Conservation (phyloP, 2,888 invertebrate species). For the Anarsia innoxiella region DNA sequence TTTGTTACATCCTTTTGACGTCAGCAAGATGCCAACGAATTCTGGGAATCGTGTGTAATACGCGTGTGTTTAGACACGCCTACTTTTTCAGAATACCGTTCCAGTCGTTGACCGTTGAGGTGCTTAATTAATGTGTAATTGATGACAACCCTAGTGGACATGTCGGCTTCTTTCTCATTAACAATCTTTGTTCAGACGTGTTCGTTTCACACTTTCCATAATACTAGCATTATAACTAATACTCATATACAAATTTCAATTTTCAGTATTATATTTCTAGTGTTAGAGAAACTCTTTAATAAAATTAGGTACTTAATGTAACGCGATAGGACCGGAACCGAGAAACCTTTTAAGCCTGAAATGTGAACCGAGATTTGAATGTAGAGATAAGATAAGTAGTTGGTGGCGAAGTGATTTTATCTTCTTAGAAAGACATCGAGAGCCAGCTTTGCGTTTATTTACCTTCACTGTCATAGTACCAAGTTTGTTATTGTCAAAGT, state of each 20-base stretch:
- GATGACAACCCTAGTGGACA: no score
- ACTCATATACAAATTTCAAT: no score
- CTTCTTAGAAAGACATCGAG: slow-evolving; percentile 3
- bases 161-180: no score
- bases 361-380: slow-evolving; percentile 7
- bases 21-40: slow-evolving; percentile 23
- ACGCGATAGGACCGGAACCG: slow-evolving; percentile 6
- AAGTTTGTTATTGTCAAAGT: no score
- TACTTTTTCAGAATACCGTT: slow-evolving; percentile 6
- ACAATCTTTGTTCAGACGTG: no score
- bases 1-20: slow-evolving; percentile 24
- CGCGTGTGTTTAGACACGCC: not conserved
- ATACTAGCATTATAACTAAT: no score
- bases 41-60: slow-evolving; percentile 19
- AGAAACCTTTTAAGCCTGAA: slow-evolving; percentile 8
- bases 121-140: no score
- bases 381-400: slow-evolving; percentile 6
- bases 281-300: no score
- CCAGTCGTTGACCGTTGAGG: no score
- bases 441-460: slow-evolving; percentile 7
- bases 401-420: slow-evolving; percentile 5
- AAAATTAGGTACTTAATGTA: slow-evolving; percentile 4
- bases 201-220: no score
- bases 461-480: no score
- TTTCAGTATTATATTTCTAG: no score